Percentiles rank a stretch among this genome's conserved stretches.
phyloP scores from a whole-genome alignment of 1,140 invertebrate species.

The Schlechtendalia chinensis region DNA sequence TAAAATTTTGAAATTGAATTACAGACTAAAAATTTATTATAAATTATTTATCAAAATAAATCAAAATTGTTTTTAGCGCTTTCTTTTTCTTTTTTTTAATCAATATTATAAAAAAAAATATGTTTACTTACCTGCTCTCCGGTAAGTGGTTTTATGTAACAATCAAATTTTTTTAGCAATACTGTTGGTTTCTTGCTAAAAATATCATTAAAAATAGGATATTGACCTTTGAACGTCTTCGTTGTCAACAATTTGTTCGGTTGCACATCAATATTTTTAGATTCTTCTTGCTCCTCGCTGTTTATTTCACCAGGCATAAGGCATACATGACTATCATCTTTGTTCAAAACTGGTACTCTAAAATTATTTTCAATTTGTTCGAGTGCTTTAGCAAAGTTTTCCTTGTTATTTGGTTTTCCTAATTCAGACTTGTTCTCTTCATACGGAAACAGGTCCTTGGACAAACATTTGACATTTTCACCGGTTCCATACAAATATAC shows the following conservation, averaged over 20 bases:
- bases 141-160: background rate
- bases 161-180: background rate
- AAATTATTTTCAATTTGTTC: slow-evolving; percentile 61
- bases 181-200: background rate
- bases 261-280: no score
- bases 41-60: no score
- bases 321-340: no score
- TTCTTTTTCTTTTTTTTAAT: background rate
- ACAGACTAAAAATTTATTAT: no score
- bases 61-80: no score
- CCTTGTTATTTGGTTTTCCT: slow-evolving; percentile 64
- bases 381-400: slow-evolving; percentile 68
- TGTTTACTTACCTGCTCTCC: background rate
- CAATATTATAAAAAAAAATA: background rate
- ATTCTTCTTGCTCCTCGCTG: no score
- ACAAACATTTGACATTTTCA: slow-evolving; percentile 69
- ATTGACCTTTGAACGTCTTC: no score
- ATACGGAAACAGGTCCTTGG: slow-evolving; percentile 59
- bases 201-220: no score
- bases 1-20: no score
- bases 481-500: slow-evolving; percentile 93
- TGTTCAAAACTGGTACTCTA: no score
- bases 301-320: no score
- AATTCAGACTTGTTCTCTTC: slow-evolving; percentile 66
- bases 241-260: no score